These are phyloP conservation scores for Camelus dromedarius DNA, from an alignment of 2,113 vertebrate genomes.

Conservation along the genomic window DNA sequence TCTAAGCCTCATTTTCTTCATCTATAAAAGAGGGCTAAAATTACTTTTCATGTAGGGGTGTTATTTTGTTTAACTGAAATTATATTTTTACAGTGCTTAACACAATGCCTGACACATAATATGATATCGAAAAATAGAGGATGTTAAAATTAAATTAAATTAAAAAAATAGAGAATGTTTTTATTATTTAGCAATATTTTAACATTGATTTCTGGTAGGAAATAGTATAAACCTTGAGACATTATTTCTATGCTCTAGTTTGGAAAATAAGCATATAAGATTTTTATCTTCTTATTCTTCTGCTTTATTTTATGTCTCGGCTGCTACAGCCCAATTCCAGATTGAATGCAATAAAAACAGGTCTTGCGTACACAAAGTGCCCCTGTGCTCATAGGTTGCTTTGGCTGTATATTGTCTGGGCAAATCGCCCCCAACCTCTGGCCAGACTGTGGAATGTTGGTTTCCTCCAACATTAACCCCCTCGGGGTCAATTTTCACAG, in stretches of 20 bases:
- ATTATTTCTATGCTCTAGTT: slow-evolving; percentile 48
- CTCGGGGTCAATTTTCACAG: slow-evolving; percentile 79
- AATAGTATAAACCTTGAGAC: slow-evolving; percentile 15
- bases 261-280: slow-evolving; percentile 58
- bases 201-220: slow-evolving; percentile 47
- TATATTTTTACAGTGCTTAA: background rate
- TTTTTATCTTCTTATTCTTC: slow-evolving; percentile 57
- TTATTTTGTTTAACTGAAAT: slow-evolving; percentile 36
- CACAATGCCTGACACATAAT: background rate
- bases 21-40: slow-evolving; percentile 38
- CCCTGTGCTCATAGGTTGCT: slow-evolving; percentile 40
- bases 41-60: background rate
- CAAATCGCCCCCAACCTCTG: slow-evolving; percentile 78
- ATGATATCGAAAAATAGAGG: background rate
- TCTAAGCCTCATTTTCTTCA: slow-evolving; percentile 10
- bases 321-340: slow-evolving; percentile 27
- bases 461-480: slow-evolving; percentile 75
- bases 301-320: slow-evolving; percentile 61
- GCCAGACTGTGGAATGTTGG: slow-evolving; percentile 82
- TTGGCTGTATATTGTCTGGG: slow-evolving; percentile 69
- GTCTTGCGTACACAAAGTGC: slow-evolving; percentile 44
- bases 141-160: too few species aligned
- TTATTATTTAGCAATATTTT: slow-evolving; percentile 55
- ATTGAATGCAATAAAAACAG: slow-evolving; percentile 66
- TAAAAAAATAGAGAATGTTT: background rate